Evolutionary conservation across 1,140 invertebrate genomes (phyloP).

Genomic region (Copidosoma floridanum): DNA sequence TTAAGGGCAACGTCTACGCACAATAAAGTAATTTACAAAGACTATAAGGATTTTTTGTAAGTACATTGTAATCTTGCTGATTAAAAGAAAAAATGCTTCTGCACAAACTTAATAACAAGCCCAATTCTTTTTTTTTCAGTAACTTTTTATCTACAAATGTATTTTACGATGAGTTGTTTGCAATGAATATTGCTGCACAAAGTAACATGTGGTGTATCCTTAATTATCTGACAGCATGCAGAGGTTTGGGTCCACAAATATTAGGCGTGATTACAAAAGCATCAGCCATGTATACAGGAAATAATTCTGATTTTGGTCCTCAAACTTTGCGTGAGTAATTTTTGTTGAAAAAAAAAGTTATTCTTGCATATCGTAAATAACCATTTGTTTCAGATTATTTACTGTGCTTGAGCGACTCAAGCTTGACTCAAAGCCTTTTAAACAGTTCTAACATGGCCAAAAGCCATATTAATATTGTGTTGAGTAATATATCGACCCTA

Average conservation of each 20-base stretch:
- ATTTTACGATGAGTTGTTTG: slow-evolving; percentile 69
- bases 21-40: slow-evolving; percentile 53
- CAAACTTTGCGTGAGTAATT: slow-evolving; percentile 37
- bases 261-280: slow-evolving; percentile 55
- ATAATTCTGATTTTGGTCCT: slow-evolving; percentile 35
- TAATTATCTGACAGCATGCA: slow-evolving; percentile 60
- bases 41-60: slow-evolving; percentile 64
- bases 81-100: not conserved
- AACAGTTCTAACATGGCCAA: slow-evolving; percentile 48
- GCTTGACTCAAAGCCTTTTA: slow-evolving; percentile 53
- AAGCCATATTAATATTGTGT: slow-evolving; percentile 50
- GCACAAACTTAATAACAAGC: too few species aligned
- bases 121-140: slow-evolving; percentile 46
- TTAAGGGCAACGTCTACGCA: slow-evolving; percentile 47
- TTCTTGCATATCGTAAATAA: not conserved
- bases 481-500: slow-evolving; percentile 44
- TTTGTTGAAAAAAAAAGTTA: not conserved
- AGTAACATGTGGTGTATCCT: slow-evolving; percentile 64
- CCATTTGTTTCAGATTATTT: slow-evolving; percentile 46
- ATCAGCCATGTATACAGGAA: slow-evolving; percentile 39
- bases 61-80: slow-evolving; percentile 29
- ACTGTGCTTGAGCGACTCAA: slow-evolving; percentile 54
- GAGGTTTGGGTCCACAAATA: slow-evolving; percentile 61
- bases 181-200: slow-evolving; percentile 65
- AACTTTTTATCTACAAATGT: slow-evolving; percentile 68